Evolutionary conservation across 2,888 invertebrate species (phyloP).

Genomic region (Caenorhabditis plicata): DNA sequence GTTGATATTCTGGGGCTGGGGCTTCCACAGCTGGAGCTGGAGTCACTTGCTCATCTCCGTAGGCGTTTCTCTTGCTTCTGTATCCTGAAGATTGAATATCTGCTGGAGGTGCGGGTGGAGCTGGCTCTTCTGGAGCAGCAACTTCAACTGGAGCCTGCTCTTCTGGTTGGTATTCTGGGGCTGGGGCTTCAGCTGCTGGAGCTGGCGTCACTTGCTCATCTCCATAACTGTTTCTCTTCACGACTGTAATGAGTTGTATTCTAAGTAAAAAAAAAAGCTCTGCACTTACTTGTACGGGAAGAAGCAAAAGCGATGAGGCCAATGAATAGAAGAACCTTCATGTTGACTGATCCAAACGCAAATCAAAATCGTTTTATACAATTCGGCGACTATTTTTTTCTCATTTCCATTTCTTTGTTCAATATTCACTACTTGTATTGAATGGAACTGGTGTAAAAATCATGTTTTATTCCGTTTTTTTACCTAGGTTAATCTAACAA

Average conservation of each 20-base stretch:
- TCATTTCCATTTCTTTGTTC: no score
- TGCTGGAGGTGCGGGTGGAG: conserved; percentile 6
- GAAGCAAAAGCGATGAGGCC: conserved; percentile 35
- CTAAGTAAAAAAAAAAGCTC: not conserved
- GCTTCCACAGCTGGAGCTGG: conserved; percentile 24
- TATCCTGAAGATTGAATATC: conserved; percentile 20
- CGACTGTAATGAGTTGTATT: no score
- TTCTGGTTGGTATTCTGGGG: conserved; percentile 11
- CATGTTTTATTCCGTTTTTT: no score
- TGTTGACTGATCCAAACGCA: no score
- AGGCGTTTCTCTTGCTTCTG: conserved; percentile 39
- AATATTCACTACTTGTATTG: no score
- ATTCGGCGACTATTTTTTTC: no score
- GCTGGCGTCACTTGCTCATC: conserved; percentile 36
- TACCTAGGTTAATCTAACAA: no score
- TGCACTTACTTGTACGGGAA: conserved; percentile 36
- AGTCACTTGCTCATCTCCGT: conserved; percentile 44
- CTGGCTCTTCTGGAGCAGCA: conserved; percentile 10
- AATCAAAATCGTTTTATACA: no score
- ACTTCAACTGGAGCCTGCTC: conserved; percentile 21
- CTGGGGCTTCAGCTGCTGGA: conserved; percentile 17
- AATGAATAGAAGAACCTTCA: conserved; percentile 39
- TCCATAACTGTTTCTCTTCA: conserved; percentile 37
- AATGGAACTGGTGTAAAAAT: no score
- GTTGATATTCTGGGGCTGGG: conserved; percentile 14